phyloP scores from a whole-genome alignment of 1,140 invertebrate genomes.

The Watersipora subatra region DNA sequence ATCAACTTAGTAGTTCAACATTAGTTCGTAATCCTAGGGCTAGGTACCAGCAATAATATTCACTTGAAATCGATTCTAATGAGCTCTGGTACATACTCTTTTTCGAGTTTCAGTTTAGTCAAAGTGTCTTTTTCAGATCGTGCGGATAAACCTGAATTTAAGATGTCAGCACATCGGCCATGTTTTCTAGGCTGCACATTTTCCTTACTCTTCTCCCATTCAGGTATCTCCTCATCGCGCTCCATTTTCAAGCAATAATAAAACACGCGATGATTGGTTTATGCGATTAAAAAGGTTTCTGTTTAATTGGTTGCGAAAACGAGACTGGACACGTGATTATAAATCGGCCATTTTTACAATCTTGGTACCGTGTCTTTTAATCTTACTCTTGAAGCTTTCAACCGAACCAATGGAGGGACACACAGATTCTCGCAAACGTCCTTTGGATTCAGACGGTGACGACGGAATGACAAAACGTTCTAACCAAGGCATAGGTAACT shows the following conservation, averaged over 20 bases:
- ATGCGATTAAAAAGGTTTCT: no score
- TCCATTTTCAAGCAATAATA: not conserved
- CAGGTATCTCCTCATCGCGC: slow-evolving; percentile 4
- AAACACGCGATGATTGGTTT: no score
- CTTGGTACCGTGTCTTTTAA: no score
- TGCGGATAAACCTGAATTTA: slow-evolving; percentile 27
- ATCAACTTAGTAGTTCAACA: no score
- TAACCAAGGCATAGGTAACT: slow-evolving; percentile 67
- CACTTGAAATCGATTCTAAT: no score
- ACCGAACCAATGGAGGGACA: not conserved
- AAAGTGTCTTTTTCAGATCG: slow-evolving; percentile 8
- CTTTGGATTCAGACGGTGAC: slow-evolving; percentile 67
- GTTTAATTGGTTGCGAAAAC: no score
- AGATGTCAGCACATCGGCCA: slow-evolving; percentile 49
- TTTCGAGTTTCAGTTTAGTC: slow-evolving; percentile 13
- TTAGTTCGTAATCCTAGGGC: no score
- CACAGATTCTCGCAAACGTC: slow-evolving; percentile 55
- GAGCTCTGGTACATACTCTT: slow-evolving; percentile 14
- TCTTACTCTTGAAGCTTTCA: no score
- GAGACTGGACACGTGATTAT: no score
- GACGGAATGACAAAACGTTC: slow-evolving; percentile 74
- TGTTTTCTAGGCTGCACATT: slow-evolving; percentile 76
- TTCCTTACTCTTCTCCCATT: slow-evolving; percentile 59
- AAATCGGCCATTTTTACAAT: no score
- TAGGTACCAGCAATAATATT: no score